Percentiles rank a stretch among this genome's conserved stretches.
phyloP scores from a whole-genome alignment of 2,888 invertebrate genomes.

The Eremobia ochroleuca region DNA sequence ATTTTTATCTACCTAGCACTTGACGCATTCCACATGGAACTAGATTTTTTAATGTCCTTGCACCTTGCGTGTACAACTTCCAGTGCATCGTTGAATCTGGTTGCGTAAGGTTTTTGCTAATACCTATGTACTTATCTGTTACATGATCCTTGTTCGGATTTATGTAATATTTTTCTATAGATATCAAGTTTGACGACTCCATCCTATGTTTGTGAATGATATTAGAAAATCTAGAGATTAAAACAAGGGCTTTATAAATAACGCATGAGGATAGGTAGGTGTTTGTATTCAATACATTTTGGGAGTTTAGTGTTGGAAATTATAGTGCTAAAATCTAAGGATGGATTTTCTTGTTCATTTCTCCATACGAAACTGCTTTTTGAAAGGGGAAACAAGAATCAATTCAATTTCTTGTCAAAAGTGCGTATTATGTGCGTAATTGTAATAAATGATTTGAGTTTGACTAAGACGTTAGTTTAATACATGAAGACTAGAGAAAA shows the following conservation, averaged over 20 bases:
- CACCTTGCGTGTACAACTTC: conserved; percentile 32
- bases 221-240: conserved; percentile 11
- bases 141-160: conserved; percentile 54
- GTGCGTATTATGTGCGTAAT: not conserved
- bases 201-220: conserved; percentile 12
- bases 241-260: conserved; percentile 12
- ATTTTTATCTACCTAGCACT: conserved; percentile 49
- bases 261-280: not conserved
- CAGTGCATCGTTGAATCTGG: conserved; percentile 42
- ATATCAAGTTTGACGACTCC: conserved; percentile 13
- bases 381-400: not conserved
- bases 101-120: conserved; percentile 51
- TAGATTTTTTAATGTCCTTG: conserved; percentile 58
- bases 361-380: not conserved
- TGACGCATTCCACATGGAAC: conserved; percentile 54
- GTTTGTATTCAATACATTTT: conserved; percentile 6
- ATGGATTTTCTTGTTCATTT: not conserved
- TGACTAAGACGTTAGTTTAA: not conserved
- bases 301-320: not conserved
- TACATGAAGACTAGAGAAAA: no score
- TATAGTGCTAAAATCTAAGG: not conserved
- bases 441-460: not conserved
- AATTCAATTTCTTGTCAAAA: not conserved
- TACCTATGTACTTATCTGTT: conserved; percentile 30
- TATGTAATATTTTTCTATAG: conserved; percentile 7